Evolutionary conservation across 2,113 vertebrate species (phyloP), one percentile per base, ranked within the genome.

Genomic region (Hiodon alosoides): DNA sequence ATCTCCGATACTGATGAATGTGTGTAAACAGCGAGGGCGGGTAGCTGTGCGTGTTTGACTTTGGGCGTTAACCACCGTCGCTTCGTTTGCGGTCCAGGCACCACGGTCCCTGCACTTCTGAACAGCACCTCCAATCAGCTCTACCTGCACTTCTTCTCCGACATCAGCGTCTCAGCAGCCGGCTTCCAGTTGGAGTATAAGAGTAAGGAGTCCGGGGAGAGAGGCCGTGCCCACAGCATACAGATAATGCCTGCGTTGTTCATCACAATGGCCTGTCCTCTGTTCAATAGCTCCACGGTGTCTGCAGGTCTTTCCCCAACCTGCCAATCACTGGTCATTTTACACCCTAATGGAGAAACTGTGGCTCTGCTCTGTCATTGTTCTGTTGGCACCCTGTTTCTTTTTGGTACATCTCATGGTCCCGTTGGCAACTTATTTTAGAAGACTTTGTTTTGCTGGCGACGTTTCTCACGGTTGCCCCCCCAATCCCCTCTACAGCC

Each of bases 61-160:
- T 8, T 13, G 7, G 8, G 17, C 53, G 6, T 17, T 75, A 68
- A 75, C 13, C n/a, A 16, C n/a, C 16, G n/a, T 58, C 51, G 10
- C 17, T 70, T 57, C 10, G n/a, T 68, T 47, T 79, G 14, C 71
- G 67, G 68, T 68, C 57, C 73, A 99, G 97, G 97, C 79, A 97
- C 97, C 0, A 96, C 96, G 0, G 95, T 99, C 72, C 97, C 97
- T 1, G 95, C 95, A 1, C 90, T 99, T 59, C 91, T 99, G 82
- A 99, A 99, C 90, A 98, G 97, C 92, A 99, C 97, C 67, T 99
- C 97, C 82, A 98, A 99, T 86, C 95, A 98, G 79, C 95, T 99
- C 79, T 98, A 98, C 79, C 94, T 99, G 72, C 97, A 98, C 79
- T 99, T 99, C 90, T 98, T 95, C 83, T 98, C 97, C 0, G 97